phyloP scores from a whole-genome alignment of 2,888 invertebrate species.

The Synanthedon tipuliformis region DNA sequence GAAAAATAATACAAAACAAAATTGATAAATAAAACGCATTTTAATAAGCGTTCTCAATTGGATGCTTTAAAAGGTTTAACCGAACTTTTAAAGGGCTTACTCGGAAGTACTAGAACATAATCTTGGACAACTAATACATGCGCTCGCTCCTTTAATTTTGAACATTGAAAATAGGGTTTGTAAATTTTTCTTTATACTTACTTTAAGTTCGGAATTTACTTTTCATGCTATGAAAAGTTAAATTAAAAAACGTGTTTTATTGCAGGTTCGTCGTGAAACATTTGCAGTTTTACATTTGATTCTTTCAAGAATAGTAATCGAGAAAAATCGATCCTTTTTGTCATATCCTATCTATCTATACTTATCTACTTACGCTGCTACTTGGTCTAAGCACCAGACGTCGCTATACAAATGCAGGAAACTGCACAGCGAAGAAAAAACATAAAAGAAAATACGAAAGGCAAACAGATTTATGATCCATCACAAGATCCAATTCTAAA shows the following conservation, averaged over 20 bases:
- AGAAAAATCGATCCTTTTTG: constrained; percentile 79
- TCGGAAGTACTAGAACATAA: constrained; percentile 61
- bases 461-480: constrained; percentile 72
- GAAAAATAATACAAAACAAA: too few species aligned
- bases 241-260: constrained; percentile 1
- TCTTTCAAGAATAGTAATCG: constrained; percentile 40
- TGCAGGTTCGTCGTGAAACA: constrained; percentile 67
- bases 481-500: constrained; percentile 84
- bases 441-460: constrained; percentile 74
- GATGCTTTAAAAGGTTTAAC: constrained; percentile 74
- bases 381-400: constrained; percentile 91
- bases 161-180: constrained; percentile 76
- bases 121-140: constrained; percentile 76
- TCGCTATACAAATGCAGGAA: constrained; percentile 80
- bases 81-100: constrained; percentile 54
- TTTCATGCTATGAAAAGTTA: too few species aligned
- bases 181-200: not conserved
- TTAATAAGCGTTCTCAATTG: constrained; percentile 76
- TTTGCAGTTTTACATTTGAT: constrained; percentile 68
- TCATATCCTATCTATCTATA: constrained; percentile 78
- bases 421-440: constrained; percentile 77
- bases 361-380: too few species aligned
- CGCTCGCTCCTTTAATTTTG: constrained; percentile 75
- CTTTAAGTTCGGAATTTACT: too few species aligned
- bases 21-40: too few species aligned